Evolutionary conservation across 2,113 vertebrate species (phyloP).

Genomic region (Apus apus): DNA sequence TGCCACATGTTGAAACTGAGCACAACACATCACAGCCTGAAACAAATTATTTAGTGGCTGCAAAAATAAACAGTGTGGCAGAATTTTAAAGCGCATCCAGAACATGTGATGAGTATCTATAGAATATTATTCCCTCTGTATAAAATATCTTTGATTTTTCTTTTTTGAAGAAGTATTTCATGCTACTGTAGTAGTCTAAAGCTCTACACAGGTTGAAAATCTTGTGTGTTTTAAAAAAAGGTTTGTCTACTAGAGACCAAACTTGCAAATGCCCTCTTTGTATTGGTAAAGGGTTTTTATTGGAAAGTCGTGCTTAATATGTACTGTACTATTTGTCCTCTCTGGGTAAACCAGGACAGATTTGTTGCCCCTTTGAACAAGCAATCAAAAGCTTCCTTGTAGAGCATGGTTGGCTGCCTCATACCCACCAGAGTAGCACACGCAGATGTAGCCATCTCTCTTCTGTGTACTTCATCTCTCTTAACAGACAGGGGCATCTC

Average conservation of each 20-base stretch:
- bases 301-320: background rate
- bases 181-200: background rate
- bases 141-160: background rate
- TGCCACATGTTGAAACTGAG: background rate
- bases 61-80: background rate
- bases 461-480: background rate
- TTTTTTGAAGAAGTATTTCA: background rate
- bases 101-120: background rate
- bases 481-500: no score
- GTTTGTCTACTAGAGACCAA: background rate
- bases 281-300: background rate
- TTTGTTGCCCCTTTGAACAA: background rate
- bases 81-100: background rate
- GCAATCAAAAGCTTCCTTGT: background rate
- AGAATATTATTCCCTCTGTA: background rate
- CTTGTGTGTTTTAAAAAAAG: background rate
- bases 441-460: background rate
- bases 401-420: background rate
- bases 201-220: background rate
- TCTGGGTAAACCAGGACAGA: background rate
- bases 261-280: background rate
- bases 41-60: background rate
- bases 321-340: background rate
- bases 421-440: rapidly evolving
- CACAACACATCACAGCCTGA: background rate